Evolutionary conservation across 2,113 vertebrate genomes (phyloP).

Genomic region (Todiramphus saurophagus): DNA sequence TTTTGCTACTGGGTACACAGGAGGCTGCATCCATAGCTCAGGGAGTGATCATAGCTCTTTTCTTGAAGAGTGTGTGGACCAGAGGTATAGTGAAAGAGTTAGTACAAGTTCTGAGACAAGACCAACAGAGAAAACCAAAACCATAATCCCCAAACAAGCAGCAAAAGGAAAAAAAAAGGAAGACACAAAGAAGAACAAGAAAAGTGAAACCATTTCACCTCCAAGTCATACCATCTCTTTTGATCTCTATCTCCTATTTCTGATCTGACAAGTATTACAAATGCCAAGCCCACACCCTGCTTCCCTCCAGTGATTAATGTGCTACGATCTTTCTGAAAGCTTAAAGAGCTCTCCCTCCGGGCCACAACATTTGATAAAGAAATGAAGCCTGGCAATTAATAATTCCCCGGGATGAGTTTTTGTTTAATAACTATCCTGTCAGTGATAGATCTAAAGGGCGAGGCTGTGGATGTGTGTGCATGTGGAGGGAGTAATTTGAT

Average conservation of each 20-base stretch:
- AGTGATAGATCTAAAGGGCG: constrained; percentile 78
- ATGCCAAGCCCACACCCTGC: constrained; percentile 18
- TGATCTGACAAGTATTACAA: constrained; percentile 68
- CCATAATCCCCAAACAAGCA: background rate
- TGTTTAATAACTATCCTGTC: constrained; percentile 83
- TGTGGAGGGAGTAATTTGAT: constrained; percentile 55
- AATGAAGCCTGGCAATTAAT: constrained; percentile 80
- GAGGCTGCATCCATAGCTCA: background rate
- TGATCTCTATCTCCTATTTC: constrained; percentile 43
- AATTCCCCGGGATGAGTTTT: constrained; percentile 78
- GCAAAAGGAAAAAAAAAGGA: background rate
- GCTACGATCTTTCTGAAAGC: constrained; percentile 53
- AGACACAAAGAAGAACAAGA: background rate
- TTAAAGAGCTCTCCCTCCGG: constrained; percentile 73
- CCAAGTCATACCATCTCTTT: constrained; percentile 16
- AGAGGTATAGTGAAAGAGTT: background rate
- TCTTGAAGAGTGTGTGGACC: background rate
- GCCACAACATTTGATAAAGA: constrained; percentile 80
- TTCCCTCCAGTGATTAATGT: constrained; percentile 69
- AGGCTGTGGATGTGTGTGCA: constrained; percentile 41
- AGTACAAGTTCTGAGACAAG: background rate
- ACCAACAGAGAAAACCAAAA: background rate
- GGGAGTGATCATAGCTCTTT: background rate
- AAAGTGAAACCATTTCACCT: background rate
- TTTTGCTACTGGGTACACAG: background rate